Percentiles rank a stretch among this genome's conserved stretches.
Conservation (phyloP, 1,140 invertebrate species). For the Vollenhovia emeryi region DNA sequence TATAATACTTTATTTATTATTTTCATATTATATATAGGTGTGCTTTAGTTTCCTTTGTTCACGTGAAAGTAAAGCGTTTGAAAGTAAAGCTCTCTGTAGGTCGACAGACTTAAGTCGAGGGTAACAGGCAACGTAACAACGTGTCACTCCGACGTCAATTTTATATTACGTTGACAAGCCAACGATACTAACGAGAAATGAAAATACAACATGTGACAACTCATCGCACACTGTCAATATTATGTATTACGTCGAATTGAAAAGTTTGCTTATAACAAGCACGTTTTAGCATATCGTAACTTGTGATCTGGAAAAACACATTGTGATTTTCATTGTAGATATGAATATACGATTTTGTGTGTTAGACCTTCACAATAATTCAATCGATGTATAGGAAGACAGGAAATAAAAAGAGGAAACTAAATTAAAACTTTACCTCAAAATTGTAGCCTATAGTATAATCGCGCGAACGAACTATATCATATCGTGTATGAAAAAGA, state of each 20-base stretch:
- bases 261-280: conserved; percentile 19
- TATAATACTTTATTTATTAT: neutral
- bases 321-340: neutral
- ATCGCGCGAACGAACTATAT: neutral
- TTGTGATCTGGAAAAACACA: neutral
- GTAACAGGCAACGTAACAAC: conserved; percentile 16
- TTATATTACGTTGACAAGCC: conserved; percentile 23
- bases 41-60: neutral
- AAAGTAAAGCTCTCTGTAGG: neutral
- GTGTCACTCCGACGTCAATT: conserved; percentile 15
- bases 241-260: conserved; percentile 18
- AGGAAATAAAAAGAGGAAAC: neutral
- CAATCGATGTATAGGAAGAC: neutral
- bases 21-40: neutral
- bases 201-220: conserved; percentile 37
- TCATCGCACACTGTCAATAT: conserved; percentile 40
- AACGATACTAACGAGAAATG: conserved; percentile 34
- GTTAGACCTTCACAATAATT: conserved; percentile 3
- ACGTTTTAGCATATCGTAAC: neutral
- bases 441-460: neutral
- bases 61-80: neutral
- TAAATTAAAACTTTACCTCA: conserved; percentile 2
- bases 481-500: neutral
- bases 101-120: neutral
- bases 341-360: neutral